phyloP scores from a whole-genome alignment of 2,113 vertebrate species.

The Lates calcarifer region DNA sequence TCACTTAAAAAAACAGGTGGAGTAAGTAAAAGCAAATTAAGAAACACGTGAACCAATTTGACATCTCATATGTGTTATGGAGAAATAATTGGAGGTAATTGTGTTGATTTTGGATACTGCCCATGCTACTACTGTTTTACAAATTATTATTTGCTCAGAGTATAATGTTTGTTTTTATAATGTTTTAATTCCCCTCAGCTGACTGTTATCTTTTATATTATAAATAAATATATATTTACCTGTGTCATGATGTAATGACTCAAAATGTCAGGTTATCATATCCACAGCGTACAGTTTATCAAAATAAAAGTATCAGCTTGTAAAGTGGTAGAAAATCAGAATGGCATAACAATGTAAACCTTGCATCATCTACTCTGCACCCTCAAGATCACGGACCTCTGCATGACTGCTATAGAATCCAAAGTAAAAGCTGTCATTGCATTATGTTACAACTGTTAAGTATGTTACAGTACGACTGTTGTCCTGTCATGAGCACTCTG shows the following conservation, averaged over 20 bases:
- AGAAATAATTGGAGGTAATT: no score
- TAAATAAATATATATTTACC: no score
- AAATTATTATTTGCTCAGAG: background rate
- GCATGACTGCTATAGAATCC: background rate
- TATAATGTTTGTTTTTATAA: no score
- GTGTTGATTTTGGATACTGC: no score
- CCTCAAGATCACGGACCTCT: conserved; percentile 11
- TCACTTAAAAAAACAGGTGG: background rate
- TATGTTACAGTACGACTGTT: no score
- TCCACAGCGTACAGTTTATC: no score
- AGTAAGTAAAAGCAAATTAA: background rate
- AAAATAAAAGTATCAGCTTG: background rate
- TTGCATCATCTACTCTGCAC: background rate
- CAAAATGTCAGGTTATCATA: no score
- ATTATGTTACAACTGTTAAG: no score
- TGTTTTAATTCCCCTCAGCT: background rate
- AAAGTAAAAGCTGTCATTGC: conserved; percentile 23
- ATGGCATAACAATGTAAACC: background rate
- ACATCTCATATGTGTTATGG: no score
- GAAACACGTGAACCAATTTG: background rate
- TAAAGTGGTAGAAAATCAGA: background rate
- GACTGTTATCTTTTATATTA: background rate
- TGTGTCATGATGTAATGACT: no score
- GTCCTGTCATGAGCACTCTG: no score
- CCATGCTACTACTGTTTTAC: no score